A percentile compares a stretch with the other conserved stretches of the same genome.
Evolutionary conservation across 1,140 invertebrate species (phyloP).

Genomic region (Lamellibrachia luymesi): DNA sequence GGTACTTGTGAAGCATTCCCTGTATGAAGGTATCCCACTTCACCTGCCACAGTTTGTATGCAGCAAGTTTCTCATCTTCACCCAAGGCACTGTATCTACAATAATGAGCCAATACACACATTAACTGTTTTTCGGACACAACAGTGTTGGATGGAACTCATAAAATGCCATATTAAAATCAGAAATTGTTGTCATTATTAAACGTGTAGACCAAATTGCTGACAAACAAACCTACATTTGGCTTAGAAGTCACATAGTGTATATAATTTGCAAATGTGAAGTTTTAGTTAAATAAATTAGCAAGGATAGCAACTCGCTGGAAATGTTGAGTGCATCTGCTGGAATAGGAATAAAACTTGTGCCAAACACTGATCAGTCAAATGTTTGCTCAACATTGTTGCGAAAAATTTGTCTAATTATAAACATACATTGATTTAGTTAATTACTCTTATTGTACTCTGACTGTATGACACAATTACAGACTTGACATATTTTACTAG

Average conservation of each 20-base stretch:
- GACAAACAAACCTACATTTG: no score
- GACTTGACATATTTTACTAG: neutral
- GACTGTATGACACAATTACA: no score
- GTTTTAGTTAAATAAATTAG: no score
- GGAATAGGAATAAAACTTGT: no score
- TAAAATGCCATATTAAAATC: neutral
- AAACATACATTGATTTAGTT: no score
- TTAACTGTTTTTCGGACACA: neutral
- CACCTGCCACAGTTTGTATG: constrained; percentile 34
- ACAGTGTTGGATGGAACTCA: neutral
- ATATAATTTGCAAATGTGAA: no score
- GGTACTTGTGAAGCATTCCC: neutral
- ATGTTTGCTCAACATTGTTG: no score
- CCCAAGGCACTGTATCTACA: constrained; percentile 46
- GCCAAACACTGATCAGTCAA: no score
- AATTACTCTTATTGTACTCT: neutral
- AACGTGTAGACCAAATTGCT: neutral
- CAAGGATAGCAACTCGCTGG: no score
- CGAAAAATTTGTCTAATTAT: no score
- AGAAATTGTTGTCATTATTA: neutral
- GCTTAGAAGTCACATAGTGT: no score
- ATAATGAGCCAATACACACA: constrained; percentile 7
- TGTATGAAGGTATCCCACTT: constrained; percentile 45
- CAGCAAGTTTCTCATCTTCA: constrained; percentile 32
- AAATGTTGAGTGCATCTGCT: no score